Conservation (phyloP, 2,113 vertebrate species). For the Corvus cornix region DNA sequence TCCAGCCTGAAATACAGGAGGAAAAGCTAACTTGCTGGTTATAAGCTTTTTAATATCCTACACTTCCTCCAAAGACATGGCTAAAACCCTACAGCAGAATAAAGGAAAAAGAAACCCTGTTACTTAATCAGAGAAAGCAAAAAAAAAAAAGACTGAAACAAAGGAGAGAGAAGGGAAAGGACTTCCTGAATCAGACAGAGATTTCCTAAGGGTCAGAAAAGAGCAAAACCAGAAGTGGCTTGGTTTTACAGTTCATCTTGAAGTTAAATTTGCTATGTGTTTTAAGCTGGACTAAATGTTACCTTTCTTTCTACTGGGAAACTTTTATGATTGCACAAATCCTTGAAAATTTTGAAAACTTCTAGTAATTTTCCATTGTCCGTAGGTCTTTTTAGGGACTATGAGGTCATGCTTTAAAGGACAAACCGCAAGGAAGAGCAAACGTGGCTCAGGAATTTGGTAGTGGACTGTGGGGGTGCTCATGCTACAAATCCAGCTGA, state of each 20-base stretch:
- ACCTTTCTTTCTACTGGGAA: background rate
- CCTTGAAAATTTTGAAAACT: background rate
- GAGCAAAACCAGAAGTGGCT: background rate
- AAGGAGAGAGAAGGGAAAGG: background rate
- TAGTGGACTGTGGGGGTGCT: background rate
- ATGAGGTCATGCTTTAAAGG: background rate
- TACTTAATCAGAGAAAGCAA: background rate
- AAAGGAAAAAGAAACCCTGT: background rate
- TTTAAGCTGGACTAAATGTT: background rate
- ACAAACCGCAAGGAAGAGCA: background rate
- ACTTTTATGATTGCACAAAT: background rate
- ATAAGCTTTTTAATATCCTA: background rate
- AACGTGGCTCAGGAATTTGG: background rate
- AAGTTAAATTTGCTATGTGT: background rate
- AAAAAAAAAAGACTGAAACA: background rate
- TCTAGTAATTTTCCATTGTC: background rate
- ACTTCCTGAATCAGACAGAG: conserved; percentile 16
- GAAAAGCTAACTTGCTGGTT: conserved; percentile 3
- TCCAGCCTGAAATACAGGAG: background rate
- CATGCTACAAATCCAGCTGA: background rate
- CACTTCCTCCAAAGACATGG: background rate
- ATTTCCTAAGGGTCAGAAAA: conserved; percentile 9
- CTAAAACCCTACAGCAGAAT: background rate
- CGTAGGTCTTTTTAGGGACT: background rate
- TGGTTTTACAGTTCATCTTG: background rate